Evolutionary conservation across 1,140 invertebrate species (phyloP).

Genomic region (Ericerus pela): DNA sequence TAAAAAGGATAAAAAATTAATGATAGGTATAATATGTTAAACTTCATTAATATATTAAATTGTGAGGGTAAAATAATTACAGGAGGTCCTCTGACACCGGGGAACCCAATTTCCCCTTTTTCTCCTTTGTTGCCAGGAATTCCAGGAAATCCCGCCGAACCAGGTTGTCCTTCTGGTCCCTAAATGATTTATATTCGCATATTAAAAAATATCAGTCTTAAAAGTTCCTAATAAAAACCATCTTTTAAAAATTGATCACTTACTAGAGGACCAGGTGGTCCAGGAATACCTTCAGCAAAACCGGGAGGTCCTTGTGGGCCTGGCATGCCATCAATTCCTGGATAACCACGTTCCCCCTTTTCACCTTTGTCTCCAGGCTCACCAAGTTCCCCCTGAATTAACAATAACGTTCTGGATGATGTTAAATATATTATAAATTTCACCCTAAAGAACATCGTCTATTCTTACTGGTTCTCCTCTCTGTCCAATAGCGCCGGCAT

Average conservation of each 20-base stretch:
- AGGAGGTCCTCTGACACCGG: background rate
- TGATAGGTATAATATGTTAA: no score
- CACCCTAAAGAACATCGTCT: no score
- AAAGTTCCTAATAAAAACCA: background rate
- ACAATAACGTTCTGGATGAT: background rate
- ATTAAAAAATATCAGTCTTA: background rate
- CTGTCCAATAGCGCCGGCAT: background rate
- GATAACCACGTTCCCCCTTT: conserved; percentile 28
- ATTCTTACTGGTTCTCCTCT: background rate
- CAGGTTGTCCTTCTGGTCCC: background rate
- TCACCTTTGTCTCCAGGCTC: conserved; percentile 24
- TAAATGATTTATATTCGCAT: background rate
- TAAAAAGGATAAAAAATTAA: no score
- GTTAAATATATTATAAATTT: background rate
- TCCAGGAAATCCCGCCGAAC: conserved; percentile 10
- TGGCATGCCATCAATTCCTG: conserved; percentile 17
- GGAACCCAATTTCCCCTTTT: conserved; percentile 1
- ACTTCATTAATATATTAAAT: no score
- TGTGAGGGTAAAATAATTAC: no score
- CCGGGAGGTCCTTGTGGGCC: conserved; percentile 27
- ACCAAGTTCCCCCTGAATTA: conserved; percentile 8
- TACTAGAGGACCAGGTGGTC: conserved; percentile 25
- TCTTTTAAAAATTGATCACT: background rate
- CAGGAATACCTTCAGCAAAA: conserved; percentile 15
- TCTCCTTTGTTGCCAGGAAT: conserved; percentile 13